Evolutionary conservation across 2,797 vertebrate species (phyloP).

Genomic region (Diglossa cyanea): DNA sequence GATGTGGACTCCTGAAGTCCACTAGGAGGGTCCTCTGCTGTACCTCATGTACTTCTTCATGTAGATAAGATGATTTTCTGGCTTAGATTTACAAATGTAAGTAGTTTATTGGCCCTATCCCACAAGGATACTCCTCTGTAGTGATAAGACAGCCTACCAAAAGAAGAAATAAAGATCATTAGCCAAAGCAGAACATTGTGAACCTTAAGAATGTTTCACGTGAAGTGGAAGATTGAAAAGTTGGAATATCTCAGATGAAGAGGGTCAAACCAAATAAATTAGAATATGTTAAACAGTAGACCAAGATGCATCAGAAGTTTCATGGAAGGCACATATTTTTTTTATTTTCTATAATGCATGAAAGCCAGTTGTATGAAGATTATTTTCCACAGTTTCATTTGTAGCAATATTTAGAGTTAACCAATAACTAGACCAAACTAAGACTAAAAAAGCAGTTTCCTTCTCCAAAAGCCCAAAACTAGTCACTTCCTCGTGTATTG

Average conservation of each 20-base stretch:
- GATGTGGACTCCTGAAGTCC: background rate
- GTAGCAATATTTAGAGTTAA: background rate
- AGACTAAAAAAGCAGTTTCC: background rate
- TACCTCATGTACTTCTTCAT: constrained; percentile 2
- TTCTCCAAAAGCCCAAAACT: background rate
- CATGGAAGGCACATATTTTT: background rate
- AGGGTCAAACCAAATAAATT: background rate
- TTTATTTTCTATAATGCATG: background rate
- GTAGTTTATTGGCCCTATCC: constrained; percentile 10
- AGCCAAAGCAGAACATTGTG: background rate
- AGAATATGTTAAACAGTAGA: background rate
- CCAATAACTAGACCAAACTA: background rate
- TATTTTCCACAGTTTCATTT: background rate
- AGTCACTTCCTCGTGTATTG: background rate
- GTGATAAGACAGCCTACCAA: constrained; percentile 27
- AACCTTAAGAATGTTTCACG: background rate
- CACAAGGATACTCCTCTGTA: background rate
- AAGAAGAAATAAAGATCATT: constrained; percentile 25
- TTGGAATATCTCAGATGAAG: background rate
- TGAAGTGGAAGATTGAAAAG: background rate
- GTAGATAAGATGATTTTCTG: constrained; percentile 13
- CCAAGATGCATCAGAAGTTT: background rate
- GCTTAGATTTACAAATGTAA: background rate
- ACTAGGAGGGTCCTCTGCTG: background rate
- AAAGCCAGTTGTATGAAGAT: background rate